Conservation (phyloP, 2,797 vertebrate species). For the Pipistrellus nathusii region DNA sequence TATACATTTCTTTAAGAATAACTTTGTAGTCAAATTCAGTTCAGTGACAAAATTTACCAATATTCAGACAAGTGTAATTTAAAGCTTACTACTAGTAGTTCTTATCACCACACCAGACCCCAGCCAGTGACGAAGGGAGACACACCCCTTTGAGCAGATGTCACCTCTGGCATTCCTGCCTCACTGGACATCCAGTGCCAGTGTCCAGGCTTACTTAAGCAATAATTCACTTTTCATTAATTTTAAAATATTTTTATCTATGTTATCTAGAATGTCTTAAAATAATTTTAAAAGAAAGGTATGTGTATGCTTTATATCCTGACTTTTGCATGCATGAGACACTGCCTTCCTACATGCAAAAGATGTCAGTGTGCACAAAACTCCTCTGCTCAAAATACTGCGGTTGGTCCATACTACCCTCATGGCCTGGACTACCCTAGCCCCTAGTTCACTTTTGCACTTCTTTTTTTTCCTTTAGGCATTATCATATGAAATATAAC, state of each 20-base stretch:
- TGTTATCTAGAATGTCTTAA: background rate
- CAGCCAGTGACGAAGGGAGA: background rate
- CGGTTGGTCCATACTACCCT: background rate
- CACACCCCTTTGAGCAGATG: background rate
- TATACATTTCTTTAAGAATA: background rate
- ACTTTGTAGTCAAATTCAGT: background rate
- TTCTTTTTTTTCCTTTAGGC: background rate
- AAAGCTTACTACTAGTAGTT: background rate
- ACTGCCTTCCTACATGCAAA: background rate
- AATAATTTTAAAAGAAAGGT: background rate
- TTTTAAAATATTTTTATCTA: background rate
- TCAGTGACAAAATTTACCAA: background rate
- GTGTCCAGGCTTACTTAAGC: background rate
- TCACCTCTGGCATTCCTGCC: background rate
- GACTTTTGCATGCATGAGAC: background rate
- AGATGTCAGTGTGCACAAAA: background rate
- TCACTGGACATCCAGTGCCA: background rate
- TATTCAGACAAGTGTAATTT: background rate
- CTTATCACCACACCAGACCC: background rate
- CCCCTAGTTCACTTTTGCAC: background rate
- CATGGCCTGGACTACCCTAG: background rate
- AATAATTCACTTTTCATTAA: background rate
- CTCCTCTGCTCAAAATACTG: background rate
- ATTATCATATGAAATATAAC: background rate
- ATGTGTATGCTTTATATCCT: background rate